Evolutionary conservation across 2,113 vertebrate genomes (phyloP).

Genomic region (Pollimyrus isidori): DNA sequence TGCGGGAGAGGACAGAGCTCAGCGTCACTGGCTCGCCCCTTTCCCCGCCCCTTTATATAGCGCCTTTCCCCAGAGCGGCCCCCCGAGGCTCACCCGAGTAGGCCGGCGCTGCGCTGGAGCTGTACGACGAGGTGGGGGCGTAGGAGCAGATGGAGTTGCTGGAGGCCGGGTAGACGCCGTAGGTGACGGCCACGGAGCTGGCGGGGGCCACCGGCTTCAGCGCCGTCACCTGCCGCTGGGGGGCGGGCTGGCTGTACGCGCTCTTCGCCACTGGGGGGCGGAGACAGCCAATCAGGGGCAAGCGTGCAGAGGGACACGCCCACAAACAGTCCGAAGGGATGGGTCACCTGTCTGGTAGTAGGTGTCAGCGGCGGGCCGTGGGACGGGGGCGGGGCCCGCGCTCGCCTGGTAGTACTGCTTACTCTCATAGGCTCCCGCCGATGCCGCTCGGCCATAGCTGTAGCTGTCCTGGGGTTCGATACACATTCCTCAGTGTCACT

Average conservation of each 20-base stretch:
- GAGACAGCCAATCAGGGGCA: not conserved
- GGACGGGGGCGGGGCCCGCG: conserved; percentile 40
- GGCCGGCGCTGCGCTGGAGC: conserved; percentile 47
- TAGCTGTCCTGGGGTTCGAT: conserved; percentile 48
- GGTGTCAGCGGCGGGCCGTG: conserved; percentile 40
- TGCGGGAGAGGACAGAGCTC: conserved; percentile 30
- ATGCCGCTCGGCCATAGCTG: conserved; percentile 41
- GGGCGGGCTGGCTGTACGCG: conserved; percentile 52
- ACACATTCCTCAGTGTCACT: not conserved
- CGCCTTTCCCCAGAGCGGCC: not conserved
- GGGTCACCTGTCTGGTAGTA: conserved; percentile 58
- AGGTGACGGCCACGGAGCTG: conserved; percentile 52
- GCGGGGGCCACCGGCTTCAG: conserved; percentile 49
- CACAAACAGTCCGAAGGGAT: not conserved
- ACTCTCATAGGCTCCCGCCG: conserved; percentile 50
- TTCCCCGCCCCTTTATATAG: too few species aligned
- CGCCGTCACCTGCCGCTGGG: conserved; percentile 54
- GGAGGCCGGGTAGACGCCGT: conserved; percentile 53
- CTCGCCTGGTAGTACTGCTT: conserved; percentile 53
- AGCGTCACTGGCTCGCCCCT: not conserved
- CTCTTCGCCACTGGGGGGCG: conserved; percentile 52
- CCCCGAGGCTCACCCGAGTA: conserved; percentile 53
- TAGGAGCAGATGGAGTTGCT: conserved; percentile 57
- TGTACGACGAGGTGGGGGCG: conserved; percentile 55
- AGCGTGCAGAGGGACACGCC: not conserved